phyloP scores from a whole-genome alignment of 2,113 vertebrate species.

The Dasyornis broadbenti region DNA sequence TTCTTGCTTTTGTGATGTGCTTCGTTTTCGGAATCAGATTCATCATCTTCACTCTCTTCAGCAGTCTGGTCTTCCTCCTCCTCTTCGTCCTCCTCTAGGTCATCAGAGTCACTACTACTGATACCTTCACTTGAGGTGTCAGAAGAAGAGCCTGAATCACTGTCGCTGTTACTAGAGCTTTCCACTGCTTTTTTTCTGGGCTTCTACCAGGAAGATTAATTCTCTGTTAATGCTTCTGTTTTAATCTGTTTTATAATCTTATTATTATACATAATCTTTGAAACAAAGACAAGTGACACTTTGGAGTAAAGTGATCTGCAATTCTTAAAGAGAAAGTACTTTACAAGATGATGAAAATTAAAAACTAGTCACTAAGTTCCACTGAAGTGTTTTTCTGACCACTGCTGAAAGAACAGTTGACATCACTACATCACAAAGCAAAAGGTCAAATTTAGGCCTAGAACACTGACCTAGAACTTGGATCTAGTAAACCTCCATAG shows the following conservation, averaged over 20 bases:
- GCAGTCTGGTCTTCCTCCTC: slow-evolving; percentile 85
- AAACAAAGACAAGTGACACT: background rate
- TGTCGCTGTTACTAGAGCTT: slow-evolving; percentile 87
- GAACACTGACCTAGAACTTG: background rate
- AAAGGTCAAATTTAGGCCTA: background rate
- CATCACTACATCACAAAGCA: background rate
- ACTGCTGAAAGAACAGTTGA: background rate
- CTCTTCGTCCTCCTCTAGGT: slow-evolving; percentile 90
- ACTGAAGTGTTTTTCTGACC: background rate
- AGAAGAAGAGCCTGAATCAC: slow-evolving; percentile 87
- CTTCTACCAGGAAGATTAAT: slow-evolving; percentile 68
- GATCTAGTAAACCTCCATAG: background rate
- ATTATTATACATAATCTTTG: background rate
- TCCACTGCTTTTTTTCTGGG: slow-evolving; percentile 81
- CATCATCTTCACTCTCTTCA: slow-evolving; percentile 84
- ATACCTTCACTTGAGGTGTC: slow-evolving; percentile 87
- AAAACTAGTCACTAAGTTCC: background rate
- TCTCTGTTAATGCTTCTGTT: background rate
- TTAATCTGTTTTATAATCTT: background rate
- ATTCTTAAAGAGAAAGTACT: background rate
- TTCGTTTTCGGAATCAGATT: slow-evolving; percentile 85
- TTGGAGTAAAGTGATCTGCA: background rate
- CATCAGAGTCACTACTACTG: slow-evolving; percentile 88
- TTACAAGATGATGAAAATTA: background rate
- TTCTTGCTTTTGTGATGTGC: slow-evolving; percentile 74